Conservation (phyloP, 2,113 vertebrate genomes). For the Tonatia bakeri region DNA sequence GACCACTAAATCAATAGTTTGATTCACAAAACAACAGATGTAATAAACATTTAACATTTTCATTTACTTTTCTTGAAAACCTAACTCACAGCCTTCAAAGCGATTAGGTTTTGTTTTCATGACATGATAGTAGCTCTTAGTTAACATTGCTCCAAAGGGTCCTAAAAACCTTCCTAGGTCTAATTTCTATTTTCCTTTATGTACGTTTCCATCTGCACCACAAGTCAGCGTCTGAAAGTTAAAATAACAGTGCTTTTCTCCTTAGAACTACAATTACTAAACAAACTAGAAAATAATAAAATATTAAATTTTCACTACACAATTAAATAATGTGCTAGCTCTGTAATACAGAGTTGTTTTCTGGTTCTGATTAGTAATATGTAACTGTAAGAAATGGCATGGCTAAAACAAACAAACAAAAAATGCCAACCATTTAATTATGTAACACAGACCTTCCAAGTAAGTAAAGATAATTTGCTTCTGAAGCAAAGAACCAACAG, state of each 20-base stretch:
- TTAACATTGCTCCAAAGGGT: constrained; percentile 18
- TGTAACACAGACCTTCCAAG: neutral
- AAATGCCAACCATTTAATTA: neutral
- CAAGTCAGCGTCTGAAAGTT: neutral
- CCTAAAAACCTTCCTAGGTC: constrained; percentile 4
- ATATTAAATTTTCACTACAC: neutral
- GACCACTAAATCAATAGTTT: constrained; percentile 26
- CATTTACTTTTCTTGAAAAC: constrained; percentile 42
- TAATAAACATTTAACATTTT: constrained; percentile 38
- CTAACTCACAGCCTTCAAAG: constrained; percentile 22
- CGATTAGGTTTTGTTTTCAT: constrained; percentile 16
- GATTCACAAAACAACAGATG: constrained; percentile 44
- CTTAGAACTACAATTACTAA: constrained; percentile 6
- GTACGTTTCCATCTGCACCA: neutral
- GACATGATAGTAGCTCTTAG: neutral
- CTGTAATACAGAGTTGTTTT: neutral
- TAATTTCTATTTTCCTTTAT: constrained; percentile 27
- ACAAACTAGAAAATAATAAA: neutral
- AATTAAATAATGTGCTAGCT: neutral
- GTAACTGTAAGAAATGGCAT: constrained; percentile 23
- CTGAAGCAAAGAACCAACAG: neutral
- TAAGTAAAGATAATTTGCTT: neutral
- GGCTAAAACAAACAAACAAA: neutral
- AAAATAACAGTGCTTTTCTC: neutral
- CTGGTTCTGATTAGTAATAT: constrained; percentile 1